Percentiles rank a stretch among this genome's conserved stretches.
These are phyloP conservation scores for Physeter macrocephalus DNA, from an alignment of 2,113 vertebrate species.

Conservation along the genomic window DNA sequence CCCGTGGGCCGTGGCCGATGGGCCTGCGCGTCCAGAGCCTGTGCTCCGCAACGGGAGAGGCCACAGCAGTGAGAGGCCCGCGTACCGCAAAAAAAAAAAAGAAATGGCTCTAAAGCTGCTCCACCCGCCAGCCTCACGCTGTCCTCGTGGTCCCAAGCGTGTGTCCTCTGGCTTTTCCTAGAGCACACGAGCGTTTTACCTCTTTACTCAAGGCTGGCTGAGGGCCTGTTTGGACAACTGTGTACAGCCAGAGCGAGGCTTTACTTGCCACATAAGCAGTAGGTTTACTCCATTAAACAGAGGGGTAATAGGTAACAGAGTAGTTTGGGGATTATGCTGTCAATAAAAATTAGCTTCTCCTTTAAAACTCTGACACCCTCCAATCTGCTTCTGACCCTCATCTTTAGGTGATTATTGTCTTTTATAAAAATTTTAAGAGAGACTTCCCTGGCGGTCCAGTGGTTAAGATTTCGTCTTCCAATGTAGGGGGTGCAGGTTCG, in stretches of 20 bases:
- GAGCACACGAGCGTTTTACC: not conserved
- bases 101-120: not conserved
- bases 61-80: too few relatives aligned
- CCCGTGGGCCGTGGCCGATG: too few relatives aligned
- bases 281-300: not conserved
- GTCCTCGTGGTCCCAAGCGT: accelerated
- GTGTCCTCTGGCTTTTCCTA: not conserved
- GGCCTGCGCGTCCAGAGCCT: too few relatives aligned
- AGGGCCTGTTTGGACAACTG: not conserved
- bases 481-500: too few relatives aligned
- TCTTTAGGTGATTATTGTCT: not conserved
- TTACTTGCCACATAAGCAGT: not conserved
- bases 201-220: not conserved
- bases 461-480: too few relatives aligned
- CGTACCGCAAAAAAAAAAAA: too few relatives aligned
- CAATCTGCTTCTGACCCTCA: not conserved
- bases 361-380: not conserved
- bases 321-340: not conserved
- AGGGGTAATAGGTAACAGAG: not conserved
- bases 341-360: not conserved
- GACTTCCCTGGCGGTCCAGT: too few relatives aligned
- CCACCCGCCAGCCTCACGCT: not conserved
- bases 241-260: not conserved
- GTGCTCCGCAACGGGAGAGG: too few relatives aligned
- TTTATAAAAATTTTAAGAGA: too few relatives aligned